Evolutionary conservation across 2,113 vertebrate species (phyloP).

Genomic region (Rhinopithecus roxellana): DNA sequence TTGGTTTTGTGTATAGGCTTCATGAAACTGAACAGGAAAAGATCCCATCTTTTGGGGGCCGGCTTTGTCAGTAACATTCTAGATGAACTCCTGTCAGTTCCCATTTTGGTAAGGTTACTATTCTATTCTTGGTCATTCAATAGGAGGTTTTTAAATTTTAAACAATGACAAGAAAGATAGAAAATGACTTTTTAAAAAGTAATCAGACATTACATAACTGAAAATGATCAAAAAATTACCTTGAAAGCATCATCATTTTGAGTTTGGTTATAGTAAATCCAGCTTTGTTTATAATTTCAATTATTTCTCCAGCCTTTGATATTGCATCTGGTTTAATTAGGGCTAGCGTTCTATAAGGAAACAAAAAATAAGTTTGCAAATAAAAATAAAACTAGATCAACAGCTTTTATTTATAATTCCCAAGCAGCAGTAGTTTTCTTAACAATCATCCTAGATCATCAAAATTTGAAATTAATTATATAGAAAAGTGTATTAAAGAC

Average conservation of each 20-base stretch:
- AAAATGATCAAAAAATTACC: slow-evolving; percentile 83
- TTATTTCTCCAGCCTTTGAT: slow-evolving; percentile 89
- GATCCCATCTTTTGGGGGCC: no score
- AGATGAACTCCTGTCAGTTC: background rate
- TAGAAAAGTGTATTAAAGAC: background rate
- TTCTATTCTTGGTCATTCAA: background rate
- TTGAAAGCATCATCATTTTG: slow-evolving; percentile 93
- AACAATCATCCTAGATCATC: background rate
- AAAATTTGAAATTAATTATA: background rate
- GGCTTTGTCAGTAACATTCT: no score
- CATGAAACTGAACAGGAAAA: no score
- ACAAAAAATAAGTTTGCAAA: slow-evolving; percentile 1
- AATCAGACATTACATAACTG: background rate
- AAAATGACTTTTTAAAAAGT: background rate
- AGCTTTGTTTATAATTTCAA: slow-evolving; percentile 90
- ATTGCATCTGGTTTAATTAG: slow-evolving; percentile 94
- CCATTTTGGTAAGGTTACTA: background rate
- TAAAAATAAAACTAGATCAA: background rate
- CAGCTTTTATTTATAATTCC: slow-evolving; percentile 20
- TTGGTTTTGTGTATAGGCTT: no score
- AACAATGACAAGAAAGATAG: background rate
- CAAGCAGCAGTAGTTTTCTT: background rate
- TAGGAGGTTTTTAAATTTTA: background rate
- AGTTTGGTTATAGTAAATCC: slow-evolving; percentile 95
- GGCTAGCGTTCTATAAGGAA: slow-evolving; percentile 89